Conservation (phyloP, 1,140 invertebrate species). For the Pantala flavescens region DNA sequence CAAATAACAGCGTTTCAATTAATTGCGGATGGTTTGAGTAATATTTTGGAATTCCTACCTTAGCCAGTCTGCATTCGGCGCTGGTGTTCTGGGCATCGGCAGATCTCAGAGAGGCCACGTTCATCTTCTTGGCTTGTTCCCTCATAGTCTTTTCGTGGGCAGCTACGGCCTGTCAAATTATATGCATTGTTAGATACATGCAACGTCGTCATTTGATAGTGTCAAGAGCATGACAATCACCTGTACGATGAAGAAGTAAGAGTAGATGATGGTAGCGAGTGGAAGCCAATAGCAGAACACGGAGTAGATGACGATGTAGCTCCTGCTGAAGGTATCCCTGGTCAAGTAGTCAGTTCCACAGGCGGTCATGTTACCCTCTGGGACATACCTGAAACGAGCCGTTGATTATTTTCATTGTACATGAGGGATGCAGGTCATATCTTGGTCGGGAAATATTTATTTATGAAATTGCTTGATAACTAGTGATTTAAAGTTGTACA, state of each 20-base stretch:
- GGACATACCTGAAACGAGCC: conserved; percentile 33
- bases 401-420: not conserved
- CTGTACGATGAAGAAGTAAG: conserved; percentile 34
- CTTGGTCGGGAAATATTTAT: not conserved
- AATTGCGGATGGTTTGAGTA: too few species aligned
- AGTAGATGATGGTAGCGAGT: conserved; percentile 31
- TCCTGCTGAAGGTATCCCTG: conserved; percentile 23
- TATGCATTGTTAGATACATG: not conserved
- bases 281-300: conserved; percentile 29
- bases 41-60: conserved; percentile 20
- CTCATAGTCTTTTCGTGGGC: conserved; percentile 35
- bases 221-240: not conserved
- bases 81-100: conserved; percentile 26
- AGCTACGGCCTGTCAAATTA: conserved; percentile 28
- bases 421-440: not conserved
- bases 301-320: conserved; percentile 26
- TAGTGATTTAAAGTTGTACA: not conserved
- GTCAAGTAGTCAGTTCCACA: conserved; percentile 40
- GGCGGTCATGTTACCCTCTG: conserved; percentile 41
- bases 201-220: not conserved
- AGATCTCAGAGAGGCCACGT: conserved; percentile 29
- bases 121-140: conserved; percentile 32
- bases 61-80: conserved; percentile 28
- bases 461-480: not conserved
- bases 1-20: too few species aligned